Evolutionary conservation across 2,113 vertebrate genomes (phyloP).

Genomic region (Nesogale talazaci): DNA sequence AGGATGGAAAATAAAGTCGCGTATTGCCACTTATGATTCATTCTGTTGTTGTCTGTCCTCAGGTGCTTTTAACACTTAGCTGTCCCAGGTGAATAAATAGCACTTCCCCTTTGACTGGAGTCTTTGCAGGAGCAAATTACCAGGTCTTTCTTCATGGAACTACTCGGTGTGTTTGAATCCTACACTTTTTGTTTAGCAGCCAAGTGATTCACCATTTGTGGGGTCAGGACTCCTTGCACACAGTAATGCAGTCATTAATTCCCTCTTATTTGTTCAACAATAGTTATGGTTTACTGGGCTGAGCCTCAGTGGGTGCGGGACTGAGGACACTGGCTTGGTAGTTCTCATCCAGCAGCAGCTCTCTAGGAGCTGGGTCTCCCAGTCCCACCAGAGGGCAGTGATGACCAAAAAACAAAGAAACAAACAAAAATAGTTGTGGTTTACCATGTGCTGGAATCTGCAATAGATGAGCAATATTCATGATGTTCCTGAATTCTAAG

Average conservation of each 20-base stretch:
- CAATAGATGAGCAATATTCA: not conserved
- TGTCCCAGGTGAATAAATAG: not conserved
- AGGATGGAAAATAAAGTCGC: not conserved
- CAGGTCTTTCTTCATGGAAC: not conserved
- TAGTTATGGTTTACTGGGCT: not conserved
- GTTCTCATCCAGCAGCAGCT: too few species aligned
- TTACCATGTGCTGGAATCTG: not conserved
- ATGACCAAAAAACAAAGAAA: too few species aligned
- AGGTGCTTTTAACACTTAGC: not conserved
- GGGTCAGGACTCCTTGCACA: not conserved
- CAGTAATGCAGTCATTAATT: not conserved
- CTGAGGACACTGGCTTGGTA: too few species aligned
- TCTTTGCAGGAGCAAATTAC: not conserved
- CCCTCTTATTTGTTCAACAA: not conserved
- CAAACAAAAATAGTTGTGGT: not conserved
- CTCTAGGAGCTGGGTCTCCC: too few species aligned
- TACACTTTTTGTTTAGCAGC: not conserved
- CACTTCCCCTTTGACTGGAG: not conserved
- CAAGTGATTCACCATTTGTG: not conserved
- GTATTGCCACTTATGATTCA: not conserved
- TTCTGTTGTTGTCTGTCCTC: not conserved
- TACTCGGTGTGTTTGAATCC: not conserved
- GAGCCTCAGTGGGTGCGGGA: too few species aligned
- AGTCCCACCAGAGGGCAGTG: too few species aligned
- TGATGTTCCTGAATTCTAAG: not conserved